These are phyloP conservation scores for Steatocranus sp. DNA, from an alignment of 2,797 vertebrate species.

Conservation along the genomic window DNA sequence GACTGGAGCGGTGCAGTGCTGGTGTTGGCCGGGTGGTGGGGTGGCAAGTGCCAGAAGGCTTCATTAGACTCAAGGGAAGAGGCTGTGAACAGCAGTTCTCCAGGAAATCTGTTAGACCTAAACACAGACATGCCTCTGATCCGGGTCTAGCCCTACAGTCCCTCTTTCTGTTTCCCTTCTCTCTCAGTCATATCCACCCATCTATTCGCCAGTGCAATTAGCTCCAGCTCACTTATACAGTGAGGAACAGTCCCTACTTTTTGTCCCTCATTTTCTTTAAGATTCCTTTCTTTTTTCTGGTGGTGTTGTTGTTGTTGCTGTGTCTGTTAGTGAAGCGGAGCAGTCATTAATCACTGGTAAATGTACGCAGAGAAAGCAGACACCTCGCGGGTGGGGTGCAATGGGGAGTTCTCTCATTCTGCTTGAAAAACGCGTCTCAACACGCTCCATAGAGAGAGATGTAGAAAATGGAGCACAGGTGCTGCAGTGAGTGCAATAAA, in stretches of 20 bases:
- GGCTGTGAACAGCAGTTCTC: slow-evolving; percentile 54
- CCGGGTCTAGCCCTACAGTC: slow-evolving; percentile 32
- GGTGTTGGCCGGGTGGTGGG: slow-evolving; percentile 49
- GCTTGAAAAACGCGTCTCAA: slow-evolving; percentile 48
- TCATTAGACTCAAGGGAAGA: slow-evolving; percentile 64
- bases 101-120: slow-evolving; percentile 64
- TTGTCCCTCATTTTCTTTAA: background rate
- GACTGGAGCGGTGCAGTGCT: slow-evolving; percentile 37
- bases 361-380: slow-evolving; percentile 54
- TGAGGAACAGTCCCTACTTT: background rate
- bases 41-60: slow-evolving; percentile 68
- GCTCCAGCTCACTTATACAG: slow-evolving; percentile 20
- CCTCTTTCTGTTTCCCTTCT: slow-evolving; percentile 8
- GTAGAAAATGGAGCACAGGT: slow-evolving; percentile 63
- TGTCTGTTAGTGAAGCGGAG: slow-evolving; percentile 60
- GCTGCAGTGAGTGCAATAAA: slow-evolving; percentile 37
- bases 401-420: slow-evolving; percentile 42
- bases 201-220: slow-evolving; percentile 27
- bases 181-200: slow-evolving; percentile 14
- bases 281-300: background rate
- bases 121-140: slow-evolving; percentile 66
- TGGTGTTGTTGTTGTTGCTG: slow-evolving; percentile 42
- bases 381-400: slow-evolving; percentile 20
- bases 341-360: slow-evolving; percentile 72
- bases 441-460: slow-evolving; percentile 39